Evolutionary conservation across 2,797 vertebrate species (phyloP).

Genomic region (Strix occidentalis): DNA sequence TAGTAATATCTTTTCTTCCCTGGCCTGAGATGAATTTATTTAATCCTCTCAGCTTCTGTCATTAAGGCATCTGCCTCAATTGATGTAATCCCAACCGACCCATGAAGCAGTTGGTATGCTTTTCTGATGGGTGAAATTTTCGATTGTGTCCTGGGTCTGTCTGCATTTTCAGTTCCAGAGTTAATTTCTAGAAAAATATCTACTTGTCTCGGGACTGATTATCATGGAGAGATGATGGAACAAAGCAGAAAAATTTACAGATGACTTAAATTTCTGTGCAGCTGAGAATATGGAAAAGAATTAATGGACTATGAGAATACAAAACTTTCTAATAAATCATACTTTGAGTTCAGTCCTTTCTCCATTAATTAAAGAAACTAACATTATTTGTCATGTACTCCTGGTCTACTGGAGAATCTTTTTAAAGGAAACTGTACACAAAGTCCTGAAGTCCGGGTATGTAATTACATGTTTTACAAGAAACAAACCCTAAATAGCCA

Average conservation of each 20-base stretch:
- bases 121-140: background rate
- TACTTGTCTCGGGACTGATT: background rate
- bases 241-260: background rate
- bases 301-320: background rate
- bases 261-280: background rate
- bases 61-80: conserved; percentile 19
- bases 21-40: conserved; percentile 30
- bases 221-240: background rate
- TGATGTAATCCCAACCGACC: background rate
- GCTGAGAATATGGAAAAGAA: background rate
- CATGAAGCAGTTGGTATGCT: background rate
- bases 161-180: background rate
- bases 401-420: background rate
- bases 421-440: background rate
- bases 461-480: background rate
- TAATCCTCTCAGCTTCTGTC: conserved; percentile 54
- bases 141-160: background rate
- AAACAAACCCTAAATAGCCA: background rate
- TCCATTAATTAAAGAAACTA: background rate
- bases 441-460: background rate
- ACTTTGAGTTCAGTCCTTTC: background rate
- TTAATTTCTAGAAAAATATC: background rate
- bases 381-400: background rate
- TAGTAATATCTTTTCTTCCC: background rate
- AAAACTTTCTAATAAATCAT: background rate